Base-by-base conservation (phyloP, 1,140 invertebrate species). In the Muscidifurax raptorellus region DNA sequence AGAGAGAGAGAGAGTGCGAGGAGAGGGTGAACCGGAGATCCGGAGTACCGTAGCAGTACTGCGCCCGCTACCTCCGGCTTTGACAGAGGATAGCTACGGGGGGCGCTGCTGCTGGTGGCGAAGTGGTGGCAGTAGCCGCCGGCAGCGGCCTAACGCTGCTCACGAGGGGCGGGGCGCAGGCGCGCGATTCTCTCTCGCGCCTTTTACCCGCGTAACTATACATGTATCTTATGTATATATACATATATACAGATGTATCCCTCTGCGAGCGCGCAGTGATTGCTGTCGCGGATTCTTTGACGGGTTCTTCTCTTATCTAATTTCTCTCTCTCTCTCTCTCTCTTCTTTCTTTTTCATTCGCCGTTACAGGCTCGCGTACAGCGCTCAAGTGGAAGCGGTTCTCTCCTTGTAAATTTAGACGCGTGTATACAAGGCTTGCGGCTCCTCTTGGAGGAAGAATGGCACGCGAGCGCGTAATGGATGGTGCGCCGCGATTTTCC, bases 21-120 rank as follows among this genome's bases (percentile, higher is more conserved):
- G 86, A 86, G 76, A 82, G 84, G 86, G 85, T 88, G 89, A 91
- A 88, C 88, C 90, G 90, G 88, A 88, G 89, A 87, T 90, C 87
- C 89, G 89, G 90, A 91, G 90, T 90, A 90, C 89, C 91, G 91
- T 91, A 88, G 89, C 89, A 90, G 91, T 91, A 92, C 91, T 91
- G 91, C 86, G 89, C 91, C 88, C 87, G 88, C 72, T 12, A 40
- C 32, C 76, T 69, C 28, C 77, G 69, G 89, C 89, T 91, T 92
- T 91, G 91, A 90, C 90, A 90, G 90, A 88, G 89, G 91, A 88
- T 91, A 90, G 90, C 90, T 85, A 86, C 87, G 86, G 86, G 12
- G 15, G 80, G 40, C 84, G 71, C 84, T 82, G 71, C 52, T 78
- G 81, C 15, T 22, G 30, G 13, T 27, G 59, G 80, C 69, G 80